phyloP scores from a whole-genome alignment of 2,113 vertebrate genomes.

The Zosterops japonicus region DNA sequence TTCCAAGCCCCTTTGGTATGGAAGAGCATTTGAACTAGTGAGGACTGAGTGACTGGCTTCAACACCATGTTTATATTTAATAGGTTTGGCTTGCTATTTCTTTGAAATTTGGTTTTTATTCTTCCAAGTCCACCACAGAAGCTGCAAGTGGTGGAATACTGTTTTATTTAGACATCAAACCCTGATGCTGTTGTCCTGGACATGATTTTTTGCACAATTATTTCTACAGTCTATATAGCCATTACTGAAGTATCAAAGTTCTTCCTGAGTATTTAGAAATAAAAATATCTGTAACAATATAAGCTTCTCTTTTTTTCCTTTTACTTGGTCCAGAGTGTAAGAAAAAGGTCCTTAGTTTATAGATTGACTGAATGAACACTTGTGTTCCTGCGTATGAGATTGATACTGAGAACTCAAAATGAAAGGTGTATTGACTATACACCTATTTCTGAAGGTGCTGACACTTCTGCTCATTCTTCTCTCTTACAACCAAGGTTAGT shows the following conservation, averaged over 20 bases:
- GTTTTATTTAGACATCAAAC: background rate
- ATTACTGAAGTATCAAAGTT: background rate
- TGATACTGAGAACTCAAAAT: background rate
- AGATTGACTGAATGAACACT: background rate
- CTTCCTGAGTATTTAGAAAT: background rate
- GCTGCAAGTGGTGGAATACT: background rate
- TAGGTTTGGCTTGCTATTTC: conserved; percentile 10
- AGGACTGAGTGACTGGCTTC: conserved; percentile 15
- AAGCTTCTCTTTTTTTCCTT: background rate
- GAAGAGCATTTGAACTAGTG: conserved; percentile 3
- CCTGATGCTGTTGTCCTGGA: background rate
- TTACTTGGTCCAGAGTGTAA: background rate
- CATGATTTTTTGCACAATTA: background rate
- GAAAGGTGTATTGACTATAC: background rate
- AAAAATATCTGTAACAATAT: background rate
- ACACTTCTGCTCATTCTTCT: background rate
- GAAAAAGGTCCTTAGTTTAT: background rate
- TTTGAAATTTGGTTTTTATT: background rate
- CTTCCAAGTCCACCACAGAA: background rate
- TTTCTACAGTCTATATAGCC: background rate
- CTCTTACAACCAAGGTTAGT: background rate
- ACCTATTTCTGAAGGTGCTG: background rate
- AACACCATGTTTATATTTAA: conserved; percentile 1
- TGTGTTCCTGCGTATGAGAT: background rate
- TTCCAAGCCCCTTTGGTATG: background rate